Conservation (phyloP, 1,140 invertebrate species). For the Oryzaephilus surinamensis region DNA sequence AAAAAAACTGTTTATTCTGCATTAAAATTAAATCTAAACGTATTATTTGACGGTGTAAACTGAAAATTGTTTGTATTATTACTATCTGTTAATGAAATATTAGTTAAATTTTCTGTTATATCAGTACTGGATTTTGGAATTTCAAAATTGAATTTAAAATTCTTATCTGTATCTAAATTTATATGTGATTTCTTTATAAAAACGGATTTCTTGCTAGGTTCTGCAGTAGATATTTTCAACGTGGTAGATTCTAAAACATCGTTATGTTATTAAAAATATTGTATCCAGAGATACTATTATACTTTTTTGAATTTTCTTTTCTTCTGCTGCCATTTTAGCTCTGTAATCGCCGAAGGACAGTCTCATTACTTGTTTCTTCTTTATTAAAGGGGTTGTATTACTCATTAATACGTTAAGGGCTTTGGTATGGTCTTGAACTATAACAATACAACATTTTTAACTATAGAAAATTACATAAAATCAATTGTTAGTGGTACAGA, state of each 20-base stretch:
- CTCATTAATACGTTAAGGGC: constrained; percentile 55
- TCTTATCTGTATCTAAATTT: constrained; percentile 23
- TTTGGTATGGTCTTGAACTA: constrained; percentile 50
- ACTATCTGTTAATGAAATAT: constrained; percentile 12
- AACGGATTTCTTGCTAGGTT: constrained; percentile 40
- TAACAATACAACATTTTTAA: constrained; percentile 21
- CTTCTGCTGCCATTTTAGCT: constrained; percentile 60
- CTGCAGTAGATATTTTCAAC: constrained; percentile 33
- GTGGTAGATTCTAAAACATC: constrained; percentile 27
- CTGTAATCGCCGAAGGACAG: constrained; percentile 62
- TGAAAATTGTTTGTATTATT: constrained; percentile 12
- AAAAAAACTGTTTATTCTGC: too few species aligned
- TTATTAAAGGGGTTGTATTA: constrained; percentile 50
- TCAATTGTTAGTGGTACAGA: constrained; percentile 28
- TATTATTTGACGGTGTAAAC: constrained; percentile 28
- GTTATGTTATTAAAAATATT: constrained; percentile 2
- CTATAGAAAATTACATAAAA: constrained; percentile 3
- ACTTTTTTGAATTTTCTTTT: constrained; percentile 48
- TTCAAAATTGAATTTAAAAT: constrained; percentile 39
- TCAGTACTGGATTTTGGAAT: constrained; percentile 10
- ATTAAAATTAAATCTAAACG: constrained; percentile 46
- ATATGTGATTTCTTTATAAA: constrained; percentile 45
- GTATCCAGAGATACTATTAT: constrained; percentile 10
- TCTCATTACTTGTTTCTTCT: constrained; percentile 63
- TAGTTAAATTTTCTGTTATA: constrained; percentile 10